A percentile compares a stretch with the other conserved stretches of the same genome.
Conservation (phyloP, 2,797 vertebrate genomes). For the Ctenopoma multispine region DNA sequence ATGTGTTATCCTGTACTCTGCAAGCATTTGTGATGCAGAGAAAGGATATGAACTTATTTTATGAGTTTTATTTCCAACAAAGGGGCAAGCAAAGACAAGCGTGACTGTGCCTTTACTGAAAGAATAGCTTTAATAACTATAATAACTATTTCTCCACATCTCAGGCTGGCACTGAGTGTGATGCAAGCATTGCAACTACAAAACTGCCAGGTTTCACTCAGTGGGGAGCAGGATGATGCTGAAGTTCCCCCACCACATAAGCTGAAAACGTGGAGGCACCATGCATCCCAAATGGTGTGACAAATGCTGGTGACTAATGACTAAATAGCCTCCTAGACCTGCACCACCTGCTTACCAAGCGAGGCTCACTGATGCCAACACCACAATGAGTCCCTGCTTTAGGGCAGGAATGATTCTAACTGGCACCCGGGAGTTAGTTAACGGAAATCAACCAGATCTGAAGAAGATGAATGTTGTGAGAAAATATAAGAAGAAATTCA, state of each 20-base stretch:
- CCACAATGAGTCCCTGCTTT: conserved; percentile 26
- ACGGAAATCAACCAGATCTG: conserved; percentile 19
- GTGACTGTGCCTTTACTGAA: conserved; percentile 17
- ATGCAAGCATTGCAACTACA: conserved; percentile 19
- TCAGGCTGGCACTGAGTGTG: conserved; percentile 11
- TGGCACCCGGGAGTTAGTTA: conserved; percentile 15
- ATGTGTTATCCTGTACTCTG: not conserved
- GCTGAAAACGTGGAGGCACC: conserved; percentile 28
- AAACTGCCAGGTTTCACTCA: conserved; percentile 12
- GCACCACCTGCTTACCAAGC: conserved; percentile 61
- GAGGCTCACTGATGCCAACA: conserved; percentile 21
- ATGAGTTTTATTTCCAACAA: conserved; percentile 6
- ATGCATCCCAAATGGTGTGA: conserved; percentile 49
- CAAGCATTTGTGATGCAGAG: conserved; percentile 1
- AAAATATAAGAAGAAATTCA: conserved; percentile 4
- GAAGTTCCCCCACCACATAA: conserved; percentile 26
- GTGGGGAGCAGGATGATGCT: conserved; percentile 21
- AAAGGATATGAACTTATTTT: conserved; percentile 5
- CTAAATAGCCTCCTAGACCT: conserved; percentile 52
- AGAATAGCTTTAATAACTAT: not conserved
- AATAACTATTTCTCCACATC: conserved; percentile 17
- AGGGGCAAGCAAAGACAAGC: conserved; percentile 8
- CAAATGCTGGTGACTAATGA: conserved; percentile 65
- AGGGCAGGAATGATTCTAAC: conserved; percentile 35
- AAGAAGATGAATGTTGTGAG: not conserved